Base-by-base conservation (phyloP, 2,113 vertebrate genomes). In the Gopherus evgoodei region DNA sequence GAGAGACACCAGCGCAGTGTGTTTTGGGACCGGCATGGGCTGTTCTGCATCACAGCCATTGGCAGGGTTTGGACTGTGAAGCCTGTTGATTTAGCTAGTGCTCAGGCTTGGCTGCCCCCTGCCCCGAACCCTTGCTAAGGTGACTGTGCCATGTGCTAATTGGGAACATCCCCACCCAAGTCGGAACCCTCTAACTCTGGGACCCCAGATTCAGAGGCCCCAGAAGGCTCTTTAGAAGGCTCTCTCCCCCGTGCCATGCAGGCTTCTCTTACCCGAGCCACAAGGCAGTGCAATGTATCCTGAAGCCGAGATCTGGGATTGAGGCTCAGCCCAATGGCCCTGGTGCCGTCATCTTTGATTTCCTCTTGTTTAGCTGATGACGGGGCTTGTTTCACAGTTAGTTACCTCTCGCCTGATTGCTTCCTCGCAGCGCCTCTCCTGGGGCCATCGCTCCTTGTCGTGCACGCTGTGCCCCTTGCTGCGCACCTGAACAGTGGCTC, bases 1-100 rank as follows among this genome's bases (percentile, higher is more conserved):
- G 13, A 31, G 29, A 14, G 59, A 62, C 13, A 31, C 29, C 29
- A 31, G 38, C 54, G 16, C 0, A 0, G 53, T 5, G 0, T 1
- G 49, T 13, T 4, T 57, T 79, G 62, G 6, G 76, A 57, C 53
- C 49, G 53, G 42, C 12, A 12, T 19, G 19, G n/a, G 5, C 6
- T 1, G 3, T 24, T 5, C 5, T 62, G 52, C 0, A 1, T 47
- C 25, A 52, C 29, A 35, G 59, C 59, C 59, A 35, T 5, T 62
- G 29, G 29, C 6, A 10, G 14, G 12, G 29, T 65, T 35, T 35
- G 59, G 29, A 17, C 16, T 14, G 29, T 65, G 16, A 65, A 65
- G 14, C 11, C 31, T 16, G 59, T 65, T 31, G 7, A 5, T 59
- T 59, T 12, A 59, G 57, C 13, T 27, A 12, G 54, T 24, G 22